These are phyloP conservation scores for Aptenodytes patagonicus DNA, from an alignment of 2,113 vertebrate genomes.

Conservation along the genomic window DNA sequence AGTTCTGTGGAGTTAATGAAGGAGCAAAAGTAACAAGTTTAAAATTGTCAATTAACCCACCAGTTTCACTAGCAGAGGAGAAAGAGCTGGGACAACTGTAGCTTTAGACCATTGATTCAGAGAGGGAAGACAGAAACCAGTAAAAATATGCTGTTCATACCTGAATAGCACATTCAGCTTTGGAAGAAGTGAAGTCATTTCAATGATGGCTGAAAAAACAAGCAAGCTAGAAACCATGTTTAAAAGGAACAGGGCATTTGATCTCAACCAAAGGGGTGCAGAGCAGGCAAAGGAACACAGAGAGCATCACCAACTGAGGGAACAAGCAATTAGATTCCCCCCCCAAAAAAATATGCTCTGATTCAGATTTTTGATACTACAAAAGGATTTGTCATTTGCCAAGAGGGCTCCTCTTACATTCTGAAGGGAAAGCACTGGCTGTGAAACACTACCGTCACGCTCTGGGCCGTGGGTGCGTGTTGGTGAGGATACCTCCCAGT, in stretches of 20 bases:
- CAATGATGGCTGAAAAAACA: not conserved
- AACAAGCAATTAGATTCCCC: not conserved
- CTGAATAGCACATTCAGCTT: not conserved
- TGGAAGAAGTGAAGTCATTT: not conserved
- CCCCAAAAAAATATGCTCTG: not conserved
- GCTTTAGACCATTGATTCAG: not conserved
- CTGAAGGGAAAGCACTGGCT: not conserved
- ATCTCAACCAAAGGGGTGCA: not conserved
- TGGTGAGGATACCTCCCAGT: not conserved
- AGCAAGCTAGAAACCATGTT: not conserved
- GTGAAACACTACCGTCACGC: not conserved
- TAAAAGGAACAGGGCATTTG: not conserved
- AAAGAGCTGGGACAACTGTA: not conserved
- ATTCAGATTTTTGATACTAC: not conserved
- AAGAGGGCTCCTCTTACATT: not conserved
- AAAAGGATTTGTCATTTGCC: not conserved
- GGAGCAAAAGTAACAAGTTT: not conserved
- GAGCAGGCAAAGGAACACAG: not conserved
- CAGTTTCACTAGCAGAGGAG: not conserved
- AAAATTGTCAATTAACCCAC: not conserved
- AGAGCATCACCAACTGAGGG: not conserved
- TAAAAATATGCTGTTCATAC: not conserved
- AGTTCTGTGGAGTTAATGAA: not conserved
- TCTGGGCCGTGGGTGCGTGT: accelerated
- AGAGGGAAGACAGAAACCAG: not conserved